phyloP scores from a whole-genome alignment of 2,888 invertebrate genomes.

The Heliconius ismenius region DNA sequence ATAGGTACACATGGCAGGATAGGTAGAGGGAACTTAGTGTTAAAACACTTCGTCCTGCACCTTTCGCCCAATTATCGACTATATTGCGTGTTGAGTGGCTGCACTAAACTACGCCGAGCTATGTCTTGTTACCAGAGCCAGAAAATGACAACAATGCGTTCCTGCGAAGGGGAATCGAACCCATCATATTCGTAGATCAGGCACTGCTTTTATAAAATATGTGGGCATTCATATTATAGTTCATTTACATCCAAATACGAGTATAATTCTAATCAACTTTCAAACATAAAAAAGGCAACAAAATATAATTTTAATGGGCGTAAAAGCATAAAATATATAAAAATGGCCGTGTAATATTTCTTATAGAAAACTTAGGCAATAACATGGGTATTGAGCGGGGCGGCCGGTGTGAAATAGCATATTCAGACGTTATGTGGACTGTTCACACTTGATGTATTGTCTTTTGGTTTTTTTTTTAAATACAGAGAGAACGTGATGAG shows the following conservation, averaged over 20 bases:
- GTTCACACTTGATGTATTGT: conserved; percentile 18
- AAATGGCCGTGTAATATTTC: conserved; percentile 37
- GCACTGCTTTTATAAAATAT: no score
- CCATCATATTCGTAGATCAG: background rate
- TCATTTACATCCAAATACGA: background rate
- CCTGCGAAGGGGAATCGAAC: background rate
- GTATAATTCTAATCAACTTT: background rate
- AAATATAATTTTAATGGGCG: conserved; percentile 28
- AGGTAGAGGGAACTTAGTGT: background rate
- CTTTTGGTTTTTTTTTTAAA: background rate
- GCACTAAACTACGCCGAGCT: background rate
- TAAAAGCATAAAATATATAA: conserved; percentile 34
- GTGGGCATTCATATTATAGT: no score
- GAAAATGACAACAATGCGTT: background rate
- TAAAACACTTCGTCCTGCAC: background rate
- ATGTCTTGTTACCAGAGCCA: background rate
- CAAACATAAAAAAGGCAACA: conserved; percentile 15
- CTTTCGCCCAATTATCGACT: background rate
- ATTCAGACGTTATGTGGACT: conserved; percentile 21
- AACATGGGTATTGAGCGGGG: conserved; percentile 42
- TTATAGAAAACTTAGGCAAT: conserved; percentile 39
- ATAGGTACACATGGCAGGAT: background rate
- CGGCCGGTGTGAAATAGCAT: conserved; percentile 46
- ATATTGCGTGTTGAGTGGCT: background rate
- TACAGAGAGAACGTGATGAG: background rate